phyloP scores from a whole-genome alignment of 2,113 vertebrate species.

The Brachionichthys hirsutus region DNA sequence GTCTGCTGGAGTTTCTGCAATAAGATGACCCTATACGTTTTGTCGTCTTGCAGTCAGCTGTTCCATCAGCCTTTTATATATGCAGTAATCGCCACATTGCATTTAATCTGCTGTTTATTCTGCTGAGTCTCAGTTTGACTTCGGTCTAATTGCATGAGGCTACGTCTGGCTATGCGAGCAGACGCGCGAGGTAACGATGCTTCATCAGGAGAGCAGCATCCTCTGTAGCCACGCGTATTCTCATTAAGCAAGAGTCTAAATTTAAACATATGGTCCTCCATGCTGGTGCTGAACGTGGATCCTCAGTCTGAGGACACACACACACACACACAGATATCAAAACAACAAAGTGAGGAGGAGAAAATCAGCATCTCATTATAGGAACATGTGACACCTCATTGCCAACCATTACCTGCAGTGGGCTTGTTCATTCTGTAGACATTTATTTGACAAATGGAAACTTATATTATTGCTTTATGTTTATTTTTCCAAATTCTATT shows the following conservation, averaged over 20 bases:
- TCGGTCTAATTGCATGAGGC: conserved; percentile 5
- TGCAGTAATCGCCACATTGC: conserved; percentile 13
- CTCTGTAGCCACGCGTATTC: conserved; percentile 31
- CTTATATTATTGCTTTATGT: neutral
- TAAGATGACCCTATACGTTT: too few relatives aligned
- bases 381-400: conserved; percentile 10
- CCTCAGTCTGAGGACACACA: conserved; percentile 9
- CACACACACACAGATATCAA: conserved; percentile 10
- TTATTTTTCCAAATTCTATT: too few relatives aligned
- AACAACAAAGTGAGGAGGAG: conserved; percentile 35
- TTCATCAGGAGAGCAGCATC: conserved; percentile 36
- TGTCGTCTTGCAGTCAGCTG: too few relatives aligned
- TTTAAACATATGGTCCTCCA: conserved; percentile 49
- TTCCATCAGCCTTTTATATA: neutral
- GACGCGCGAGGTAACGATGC: conserved; percentile 37
- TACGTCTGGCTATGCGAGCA: conserved; percentile 10
- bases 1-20: too few relatives aligned
- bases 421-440: conserved; percentile 29
- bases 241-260: conserved; percentile 56
- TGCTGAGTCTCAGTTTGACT: conserved; percentile 16
- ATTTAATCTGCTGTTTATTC: conserved; percentile 23
- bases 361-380: conserved; percentile 53
- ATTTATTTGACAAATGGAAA: conserved; percentile 20
- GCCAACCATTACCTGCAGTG: conserved; percentile 35
- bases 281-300: conserved; percentile 17